Evolutionary conservation across 1,140 invertebrate species (phyloP), one percentile per base, ranked within the genome.

Genomic region (Solenopsis invicta): DNA sequence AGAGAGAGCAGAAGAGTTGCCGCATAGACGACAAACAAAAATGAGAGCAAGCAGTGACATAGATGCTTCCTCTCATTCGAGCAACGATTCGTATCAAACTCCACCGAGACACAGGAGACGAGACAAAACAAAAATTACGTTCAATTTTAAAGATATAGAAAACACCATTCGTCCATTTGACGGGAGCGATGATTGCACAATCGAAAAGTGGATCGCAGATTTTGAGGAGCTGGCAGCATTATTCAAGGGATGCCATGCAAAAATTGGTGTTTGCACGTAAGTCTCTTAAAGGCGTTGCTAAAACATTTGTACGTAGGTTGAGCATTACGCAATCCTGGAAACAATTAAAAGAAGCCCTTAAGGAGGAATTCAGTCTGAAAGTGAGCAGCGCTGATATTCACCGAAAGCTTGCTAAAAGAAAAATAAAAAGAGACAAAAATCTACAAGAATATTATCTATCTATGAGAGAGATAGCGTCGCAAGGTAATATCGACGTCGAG

Each of bases 241-340:
- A 5, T 41, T 41, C 5, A 5, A 41, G 37, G 37, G 5, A 41
- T 5, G 37, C 2, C 2, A n/a, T 91, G 5, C 88, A 91, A 24
- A 88, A 64, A 34, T 12, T 91, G 16, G 77, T 89, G 5, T 89
- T 86, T 16, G 89, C 3, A 0, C 34, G 37, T 21, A 67, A 45
- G 1, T 67, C 37, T 12, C 34, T n/a, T n/a, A n/a, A n/a, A n/a
- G n/a, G n/a, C n/a, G n/a, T n/a, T n/a, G n/a, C n/a, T n/a, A n/a
- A n/a, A 12, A 67, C 1, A 1, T 67, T 67, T 45, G 64, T 67
- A 13, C 64, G n/a, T 4, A 37, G 37, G 0, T 4, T 67, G 3
- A 67, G 18, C 9, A 16, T n/a, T 2, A 67, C 37, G 9, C 37
- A 67, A 18, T 45, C 64, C 4, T 74, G 50, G 50, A 4, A 50